Percentiles rank a stretch among this genome's conserved stretches.
Evolutionary conservation across 2,113 vertebrate species (phyloP).

Genomic region (Hylia prasina): DNA sequence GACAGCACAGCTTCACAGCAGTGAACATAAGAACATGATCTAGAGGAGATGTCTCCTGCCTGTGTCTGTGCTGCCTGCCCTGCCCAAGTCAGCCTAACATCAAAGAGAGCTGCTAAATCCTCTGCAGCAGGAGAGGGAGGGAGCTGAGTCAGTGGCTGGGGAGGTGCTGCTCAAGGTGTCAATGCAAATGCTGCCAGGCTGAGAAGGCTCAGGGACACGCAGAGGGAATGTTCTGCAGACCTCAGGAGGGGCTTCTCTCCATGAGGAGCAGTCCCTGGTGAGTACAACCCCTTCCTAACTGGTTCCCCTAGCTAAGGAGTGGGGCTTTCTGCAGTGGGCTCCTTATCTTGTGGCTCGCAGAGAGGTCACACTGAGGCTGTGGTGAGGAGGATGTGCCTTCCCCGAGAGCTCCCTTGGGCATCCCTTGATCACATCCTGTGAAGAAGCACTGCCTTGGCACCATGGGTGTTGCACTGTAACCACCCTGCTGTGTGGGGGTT

Average conservation of each 20-base stretch:
- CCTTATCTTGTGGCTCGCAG: neutral
- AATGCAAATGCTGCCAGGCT: neutral
- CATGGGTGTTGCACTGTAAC: accelerated
- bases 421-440: neutral
- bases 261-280: accelerated
- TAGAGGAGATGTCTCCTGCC: neutral
- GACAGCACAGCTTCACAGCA: neutral
- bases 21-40: neutral
- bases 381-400: neutral
- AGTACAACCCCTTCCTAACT: neutral
- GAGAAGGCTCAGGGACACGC: neutral
- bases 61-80: neutral
- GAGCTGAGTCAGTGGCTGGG: neutral
- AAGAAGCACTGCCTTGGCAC: neutral
- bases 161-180: neutral
- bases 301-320: neutral
- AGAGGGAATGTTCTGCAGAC: neutral
- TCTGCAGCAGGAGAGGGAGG: neutral
- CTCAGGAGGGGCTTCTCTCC: accelerated
- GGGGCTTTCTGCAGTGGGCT: neutral
- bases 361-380: neutral
- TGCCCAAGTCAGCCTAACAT: neutral
- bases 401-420: accelerated
- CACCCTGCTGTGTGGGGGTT: neutral
- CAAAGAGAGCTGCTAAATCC: neutral